Conservation (phyloP, 2,888 invertebrate species). For the Caenorhabditis uteleia region DNA sequence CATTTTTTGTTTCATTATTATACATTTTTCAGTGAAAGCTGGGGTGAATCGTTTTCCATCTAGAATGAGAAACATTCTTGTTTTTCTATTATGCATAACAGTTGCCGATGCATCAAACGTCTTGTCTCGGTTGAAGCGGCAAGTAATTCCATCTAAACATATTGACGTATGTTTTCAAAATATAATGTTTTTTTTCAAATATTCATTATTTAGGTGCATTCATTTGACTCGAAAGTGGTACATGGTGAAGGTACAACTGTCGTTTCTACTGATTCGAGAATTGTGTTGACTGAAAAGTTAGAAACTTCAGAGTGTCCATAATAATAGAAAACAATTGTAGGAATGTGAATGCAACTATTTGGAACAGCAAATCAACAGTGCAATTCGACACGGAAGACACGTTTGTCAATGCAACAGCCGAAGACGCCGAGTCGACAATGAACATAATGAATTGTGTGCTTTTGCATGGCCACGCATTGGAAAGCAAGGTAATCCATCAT, state of each 20-base stretch:
- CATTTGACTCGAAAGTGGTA: conserved; percentile 6
- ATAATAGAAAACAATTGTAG: conserved; percentile 17
- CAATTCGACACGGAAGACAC: conserved; percentile 39
- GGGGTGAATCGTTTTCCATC: too few relatives aligned
- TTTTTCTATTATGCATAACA: too few relatives aligned
- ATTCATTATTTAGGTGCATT: conserved; percentile 7
- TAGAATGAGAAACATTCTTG: too few relatives aligned
- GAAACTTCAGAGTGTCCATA: not conserved
- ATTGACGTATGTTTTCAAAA: conserved; percentile 22
- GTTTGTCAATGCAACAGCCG: conserved; percentile 33
- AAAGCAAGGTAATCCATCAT: conserved; percentile 16
- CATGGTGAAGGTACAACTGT: conserved; percentile 4
- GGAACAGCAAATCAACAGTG: conserved; percentile 35
- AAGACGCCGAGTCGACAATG: conserved; percentile 18
- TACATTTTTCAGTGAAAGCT: too few relatives aligned
- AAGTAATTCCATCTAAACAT: conserved; percentile 40
- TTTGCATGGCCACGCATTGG: conserved; percentile 15
- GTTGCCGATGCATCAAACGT: too few relatives aligned
- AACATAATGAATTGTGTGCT: conserved; percentile 22
- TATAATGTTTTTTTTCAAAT: not conserved
- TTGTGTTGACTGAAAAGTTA: conserved; percentile 10
- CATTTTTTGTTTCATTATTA: too few relatives aligned
- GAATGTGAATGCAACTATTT: conserved; percentile 36
- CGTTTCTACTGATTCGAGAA: conserved; percentile 18
- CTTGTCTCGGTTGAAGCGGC: conserved; percentile 18